Conservation (phyloP, 2,113 vertebrate species). For the Bubalus kerabau region DNA sequence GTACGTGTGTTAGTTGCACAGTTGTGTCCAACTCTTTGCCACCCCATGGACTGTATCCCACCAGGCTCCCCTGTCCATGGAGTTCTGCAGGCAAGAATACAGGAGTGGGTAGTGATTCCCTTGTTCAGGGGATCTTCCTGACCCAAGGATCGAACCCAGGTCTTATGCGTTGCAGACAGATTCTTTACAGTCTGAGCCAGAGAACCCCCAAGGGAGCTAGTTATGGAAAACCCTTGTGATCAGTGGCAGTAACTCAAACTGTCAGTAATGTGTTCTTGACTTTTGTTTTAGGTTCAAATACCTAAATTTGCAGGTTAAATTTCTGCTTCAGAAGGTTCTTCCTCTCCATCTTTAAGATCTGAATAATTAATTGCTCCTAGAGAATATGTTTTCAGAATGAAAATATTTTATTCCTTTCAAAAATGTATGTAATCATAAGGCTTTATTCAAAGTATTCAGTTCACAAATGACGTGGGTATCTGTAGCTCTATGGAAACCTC, state of each 20-base stretch:
- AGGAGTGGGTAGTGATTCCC: background rate
- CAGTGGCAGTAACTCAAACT: background rate
- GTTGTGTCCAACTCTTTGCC: background rate
- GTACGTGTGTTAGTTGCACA: background rate
- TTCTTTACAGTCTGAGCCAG: background rate
- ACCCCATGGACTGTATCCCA: background rate
- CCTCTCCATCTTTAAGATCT: background rate
- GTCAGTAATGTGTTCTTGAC: background rate
- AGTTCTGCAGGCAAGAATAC: background rate
- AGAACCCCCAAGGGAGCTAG: background rate
- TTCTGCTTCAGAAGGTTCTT: background rate
- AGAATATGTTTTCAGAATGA: conserved; percentile 12
- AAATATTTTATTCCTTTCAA: conserved; percentile 35
- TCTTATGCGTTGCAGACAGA: background rate
- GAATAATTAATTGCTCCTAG: conserved; percentile 1
- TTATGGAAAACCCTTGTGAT: background rate
- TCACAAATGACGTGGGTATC: background rate
- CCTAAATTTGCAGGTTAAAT: background rate
- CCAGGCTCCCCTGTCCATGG: background rate
- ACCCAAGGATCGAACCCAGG: background rate
- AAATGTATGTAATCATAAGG: conserved; percentile 4
- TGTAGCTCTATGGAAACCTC: conserved; percentile 30
- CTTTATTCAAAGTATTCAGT: conserved; percentile 1
- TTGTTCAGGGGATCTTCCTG: background rate
- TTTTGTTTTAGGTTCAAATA: background rate